Base-by-base conservation (phyloP, 2,888 invertebrate genomes). In the Nemotelus pantherinus region DNA sequence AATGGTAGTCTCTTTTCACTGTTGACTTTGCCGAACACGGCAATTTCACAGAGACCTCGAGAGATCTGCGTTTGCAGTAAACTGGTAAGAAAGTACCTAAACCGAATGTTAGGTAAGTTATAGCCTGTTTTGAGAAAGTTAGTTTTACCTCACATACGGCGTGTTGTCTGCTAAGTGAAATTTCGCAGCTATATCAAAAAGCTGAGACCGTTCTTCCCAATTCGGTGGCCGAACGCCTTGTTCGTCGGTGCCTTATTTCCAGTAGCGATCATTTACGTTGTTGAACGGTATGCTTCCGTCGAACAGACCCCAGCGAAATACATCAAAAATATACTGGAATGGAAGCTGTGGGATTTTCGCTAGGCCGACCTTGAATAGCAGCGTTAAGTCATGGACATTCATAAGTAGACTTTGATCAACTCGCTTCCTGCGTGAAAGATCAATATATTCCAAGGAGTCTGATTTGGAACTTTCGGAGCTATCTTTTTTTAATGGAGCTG, bases 41-140 rank as follows among this genome's bases (percentile, higher is more conserved):
- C 89, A 0, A 90, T 88, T 80, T 91, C 89, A 84, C 95, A 95
- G 65, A 95, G 87, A 3, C 90, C 90, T 83, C 92, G 90, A 83
- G 93, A 93, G 74, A 95, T 89, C 84, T 94, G 93, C 83, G 93
- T 91, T 86, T 94, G 94, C 0, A 94, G 86, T 77, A 94, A 91
- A 79, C 90, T 90, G 80, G 92, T 91, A 3, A 95, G 87, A 84
- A 93, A 94, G 84, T 95, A 94, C 82, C 94, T 94, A 10, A 10
- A 25, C 25, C 25, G 25, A 25, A 25, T 25, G 25, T 25, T 25
- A 25, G 25, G 25, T 25, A 25, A 25, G 25, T 25, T 25, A 25
- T 25, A 25, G 25, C 25, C 25, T 25, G 25, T 25, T 25, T 25
- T 25, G 25, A 25, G 1, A 25, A 25, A 25, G 25, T 25, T 25